phyloP scores from a whole-genome alignment of 2,113 vertebrate species.

The Epinephelus moara region DNA sequence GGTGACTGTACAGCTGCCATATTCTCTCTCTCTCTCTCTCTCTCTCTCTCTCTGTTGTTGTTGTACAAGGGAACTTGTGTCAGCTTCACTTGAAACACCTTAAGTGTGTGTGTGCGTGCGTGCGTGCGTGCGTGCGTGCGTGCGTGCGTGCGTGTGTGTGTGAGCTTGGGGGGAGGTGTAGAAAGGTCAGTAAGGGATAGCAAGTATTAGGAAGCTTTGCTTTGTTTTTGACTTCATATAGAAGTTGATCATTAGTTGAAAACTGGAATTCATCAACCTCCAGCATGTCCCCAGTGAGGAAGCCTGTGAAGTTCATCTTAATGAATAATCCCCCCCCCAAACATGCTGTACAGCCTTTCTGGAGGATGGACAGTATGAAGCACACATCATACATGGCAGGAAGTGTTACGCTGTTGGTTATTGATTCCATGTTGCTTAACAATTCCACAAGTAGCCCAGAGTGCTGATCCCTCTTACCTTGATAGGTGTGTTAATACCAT shows the following conservation, averaged over 20 bases:
- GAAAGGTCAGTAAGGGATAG: conserved; percentile 78
- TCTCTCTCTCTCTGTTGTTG: conserved; percentile 38
- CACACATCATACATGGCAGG: conserved; percentile 66
- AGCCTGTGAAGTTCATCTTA: conserved; percentile 77
- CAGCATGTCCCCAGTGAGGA: conserved; percentile 73
- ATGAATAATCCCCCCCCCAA: conserved; percentile 61
- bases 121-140: conserved; percentile 8
- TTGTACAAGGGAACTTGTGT: conserved; percentile 5
- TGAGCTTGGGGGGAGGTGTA: conserved; percentile 70
- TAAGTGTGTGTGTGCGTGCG: conserved; percentile 17
- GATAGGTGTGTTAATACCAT: conserved; percentile 82
- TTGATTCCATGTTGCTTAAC: conserved; percentile 79
- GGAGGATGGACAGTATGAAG: conserved; percentile 61
- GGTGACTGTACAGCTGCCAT: conserved; percentile 48
- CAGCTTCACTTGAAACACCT: conserved; percentile 11
- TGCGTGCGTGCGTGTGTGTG: conserved; percentile 35
- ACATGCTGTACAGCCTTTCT: conserved; percentile 38
- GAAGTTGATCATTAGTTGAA: conserved; percentile 82
- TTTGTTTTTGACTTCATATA: conserved; percentile 76
- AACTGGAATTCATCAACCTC: conserved; percentile 81
- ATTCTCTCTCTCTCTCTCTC: conserved; percentile 34
- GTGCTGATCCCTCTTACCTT: conserved; percentile 82
- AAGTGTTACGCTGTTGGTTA: conserved; percentile 67
- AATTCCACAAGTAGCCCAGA: conserved; percentile 75
- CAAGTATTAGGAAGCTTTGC: conserved; percentile 70